Conservation (phyloP, 2,113 vertebrate genomes). For the Entosphenus tridentatus region DNA sequence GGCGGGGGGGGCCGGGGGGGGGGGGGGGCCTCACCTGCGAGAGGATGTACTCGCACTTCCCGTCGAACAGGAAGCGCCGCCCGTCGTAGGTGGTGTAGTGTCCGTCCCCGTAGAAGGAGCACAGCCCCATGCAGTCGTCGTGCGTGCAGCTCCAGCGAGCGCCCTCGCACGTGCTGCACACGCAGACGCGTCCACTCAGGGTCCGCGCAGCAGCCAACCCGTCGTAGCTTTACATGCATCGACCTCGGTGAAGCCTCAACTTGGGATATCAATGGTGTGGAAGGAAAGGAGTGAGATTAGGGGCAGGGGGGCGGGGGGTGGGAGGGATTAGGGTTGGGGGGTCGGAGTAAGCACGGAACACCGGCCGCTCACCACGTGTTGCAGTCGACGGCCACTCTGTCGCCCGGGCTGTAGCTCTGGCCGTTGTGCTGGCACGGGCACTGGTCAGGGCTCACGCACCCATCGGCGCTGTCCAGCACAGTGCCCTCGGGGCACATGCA, state of each 20-base stretch:
- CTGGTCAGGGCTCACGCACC: constrained; percentile 28
- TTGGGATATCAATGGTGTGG: no score
- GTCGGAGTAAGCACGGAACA: no score
- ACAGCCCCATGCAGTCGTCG: constrained; percentile 34
- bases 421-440: constrained; percentile 73
- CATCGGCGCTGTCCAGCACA: constrained; percentile 34
- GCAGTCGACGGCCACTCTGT: constrained; percentile 45
- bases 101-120: constrained; percentile 58
- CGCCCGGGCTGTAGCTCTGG: constrained; percentile 30
- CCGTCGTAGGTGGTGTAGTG: constrained; percentile 70
- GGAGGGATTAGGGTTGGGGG: no score
- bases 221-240: no score
- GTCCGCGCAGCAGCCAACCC: no score
- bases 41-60: constrained; percentile 53
- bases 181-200: no score
- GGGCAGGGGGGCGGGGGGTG: no score
- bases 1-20: no score
- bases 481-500: constrained; percentile 51
- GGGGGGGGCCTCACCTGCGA: constrained; percentile 31
- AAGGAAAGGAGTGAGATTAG: no score
- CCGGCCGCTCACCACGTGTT: constrained; percentile 49
- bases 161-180: constrained; percentile 36
- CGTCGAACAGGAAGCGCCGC: constrained; percentile 46
- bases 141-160: constrained; percentile 52
- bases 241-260: no score